Evolutionary conservation across 1,140 invertebrate species (phyloP), one percentile per base, ranked within the genome.

Genomic region (Drosophila virilis): DNA sequence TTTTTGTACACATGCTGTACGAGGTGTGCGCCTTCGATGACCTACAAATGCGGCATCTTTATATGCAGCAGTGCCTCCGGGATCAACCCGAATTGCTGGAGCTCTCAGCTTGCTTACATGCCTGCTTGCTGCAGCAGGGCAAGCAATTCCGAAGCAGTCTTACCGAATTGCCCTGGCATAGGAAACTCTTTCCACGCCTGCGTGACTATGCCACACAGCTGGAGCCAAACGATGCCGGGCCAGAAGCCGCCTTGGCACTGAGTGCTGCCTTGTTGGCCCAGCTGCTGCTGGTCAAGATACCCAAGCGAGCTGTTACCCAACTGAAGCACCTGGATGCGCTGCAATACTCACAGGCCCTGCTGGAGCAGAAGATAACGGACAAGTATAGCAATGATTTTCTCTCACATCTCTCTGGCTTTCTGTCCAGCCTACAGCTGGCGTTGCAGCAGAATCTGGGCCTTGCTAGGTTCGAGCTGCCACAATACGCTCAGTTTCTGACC

Each of bases 291-390:
- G 10, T 54, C 1, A 22, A 74, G 28, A 77, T 92, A 13, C 76
- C 82, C 0, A 17, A 33, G 0, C 13, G 42, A 9, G 0, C 46
- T 0, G 40, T 59, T 0, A 59, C 9, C 22, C 68, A 80, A 43
- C 33, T 85, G 0, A 75, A 76, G 17, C 8, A 79, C 0, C 59
- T 90, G 28, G 54, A 77, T 66, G 88, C 77, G 0, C 42, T 92
- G 8, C 75, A 84, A 28, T 92, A 92, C 42, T 92, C 92, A 0
- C 90, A 91, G 57, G 90, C 81, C 0, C 40, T 92, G n/a, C 33
- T 32, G 1, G 38, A 38, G 0, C 48, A 80, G 1, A 40, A 60
- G 0, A 62, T 91, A 4, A 80, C 69, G 3, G 80, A 82, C 33
- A 83, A 86, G 58, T 75, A 77, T 17, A 78, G 79, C 13, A 92